Evolutionary conservation across 2,113 vertebrate genomes (phyloP), one percentile per base, ranked within the genome.

Genomic region (Phalacrocorax brasilianus): DNA sequence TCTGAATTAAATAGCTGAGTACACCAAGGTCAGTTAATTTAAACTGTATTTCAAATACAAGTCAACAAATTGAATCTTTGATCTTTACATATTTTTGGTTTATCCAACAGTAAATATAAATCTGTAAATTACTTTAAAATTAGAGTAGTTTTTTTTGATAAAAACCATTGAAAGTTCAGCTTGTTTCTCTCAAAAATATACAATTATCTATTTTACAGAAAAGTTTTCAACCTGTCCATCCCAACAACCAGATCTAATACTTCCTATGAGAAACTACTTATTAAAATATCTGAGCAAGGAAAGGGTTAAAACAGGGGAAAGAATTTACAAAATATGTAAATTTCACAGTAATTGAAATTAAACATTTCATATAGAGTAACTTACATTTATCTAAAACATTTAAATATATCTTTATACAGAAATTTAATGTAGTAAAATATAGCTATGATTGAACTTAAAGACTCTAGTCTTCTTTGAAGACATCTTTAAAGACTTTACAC

Each of bases 381-480:
- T 97, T 98, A 98, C 95, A 97, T 98, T 98, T 97, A 97, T 97
- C 97, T 97, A 98, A 98, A 98, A 98, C 97, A 98, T 93, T 97
- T 98, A 98, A 98, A 98, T 98, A 98, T 98, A 97, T 97, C 97
- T 98, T 98, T 98, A 98, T 98, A 98, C 98, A 98, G 96, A 97
- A 96, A 97, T 98, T 98, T 98, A 98, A 98, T 98, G 97, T 98
- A 98, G 97, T 98, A 98, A 98, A 98, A 99, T 99, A 99, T 98
- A 98, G 97, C 98, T 98, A 98, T 98, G 98, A 97, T 98, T 98
- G 98, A 98, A 94, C 93, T 98, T 98, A 98, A 98, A 98, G 98
- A 98, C 97, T 98, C 98, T 98, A 97, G 98, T 98, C 98, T 98
- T 98, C 98, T 98, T 94, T 98, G 98, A 98, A 99, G 98, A 98